These are phyloP conservation scores for Cheilosia vernalis DNA, from an alignment of 2,888 invertebrate species.

Conservation along the genomic window DNA sequence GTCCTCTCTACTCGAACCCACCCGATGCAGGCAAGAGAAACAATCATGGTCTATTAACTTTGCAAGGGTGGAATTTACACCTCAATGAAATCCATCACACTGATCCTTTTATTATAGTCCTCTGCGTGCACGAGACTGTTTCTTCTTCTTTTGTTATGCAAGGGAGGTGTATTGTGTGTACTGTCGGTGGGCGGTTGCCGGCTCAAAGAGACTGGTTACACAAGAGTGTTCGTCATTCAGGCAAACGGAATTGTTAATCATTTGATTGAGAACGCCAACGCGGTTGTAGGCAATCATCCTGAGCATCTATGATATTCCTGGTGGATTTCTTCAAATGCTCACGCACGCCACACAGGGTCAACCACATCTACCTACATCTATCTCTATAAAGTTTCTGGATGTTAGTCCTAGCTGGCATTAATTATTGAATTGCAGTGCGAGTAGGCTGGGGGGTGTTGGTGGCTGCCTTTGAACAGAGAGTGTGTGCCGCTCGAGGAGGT, in stretches of 20 bases:
- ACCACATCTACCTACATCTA: neutral
- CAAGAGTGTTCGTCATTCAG: constrained; percentile 7
- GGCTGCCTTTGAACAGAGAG: neutral
- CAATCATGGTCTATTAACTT: constrained; percentile 73
- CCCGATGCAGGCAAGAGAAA: constrained; percentile 41
- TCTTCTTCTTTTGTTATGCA: neutral
- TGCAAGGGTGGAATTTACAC: constrained; percentile 67
- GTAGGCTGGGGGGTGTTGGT: constrained; percentile 14
- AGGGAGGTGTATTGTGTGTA: neutral
- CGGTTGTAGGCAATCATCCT: constrained; percentile 57
- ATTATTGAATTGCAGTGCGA: constrained; percentile 64
- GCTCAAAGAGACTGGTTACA: neutral
- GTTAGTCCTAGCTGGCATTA: constrained; percentile 45
- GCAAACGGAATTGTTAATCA: constrained; percentile 72
- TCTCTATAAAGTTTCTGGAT: constrained; percentile 1
- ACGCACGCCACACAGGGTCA: constrained; percentile 26
- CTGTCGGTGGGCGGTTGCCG: neutral
- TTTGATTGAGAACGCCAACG: constrained; percentile 45
- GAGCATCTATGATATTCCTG: constrained; percentile 51
- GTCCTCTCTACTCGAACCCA: neutral
- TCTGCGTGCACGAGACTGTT: constrained; percentile 7
- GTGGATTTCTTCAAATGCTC: constrained; percentile 52
- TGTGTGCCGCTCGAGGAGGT: constrained; percentile 21
- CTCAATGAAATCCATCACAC: constrained; percentile 64
- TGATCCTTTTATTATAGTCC: constrained; percentile 65